A percentile compares a stretch with the other conserved stretches of the same genome.
Evolutionary conservation across 1,140 invertebrate species (phyloP).

Genomic region (Marisa cornuarietis): DNA sequence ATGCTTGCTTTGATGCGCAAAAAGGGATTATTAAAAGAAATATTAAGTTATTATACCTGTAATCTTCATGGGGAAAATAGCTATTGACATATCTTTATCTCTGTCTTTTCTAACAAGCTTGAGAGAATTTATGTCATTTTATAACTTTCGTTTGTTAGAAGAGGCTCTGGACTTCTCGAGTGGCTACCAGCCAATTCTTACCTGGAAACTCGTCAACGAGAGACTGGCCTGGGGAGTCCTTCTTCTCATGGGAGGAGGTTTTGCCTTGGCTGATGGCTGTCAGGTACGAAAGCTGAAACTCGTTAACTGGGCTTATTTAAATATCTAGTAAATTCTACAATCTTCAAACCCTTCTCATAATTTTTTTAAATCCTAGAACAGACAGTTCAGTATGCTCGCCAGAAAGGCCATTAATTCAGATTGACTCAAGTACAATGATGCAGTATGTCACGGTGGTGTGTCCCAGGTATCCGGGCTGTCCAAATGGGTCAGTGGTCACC

Average conservation of each 20-base stretch:
- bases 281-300: conserved; percentile 38
- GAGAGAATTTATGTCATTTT: too few species aligned
- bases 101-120: too few species aligned
- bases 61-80: too few species aligned
- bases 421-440: neutral
- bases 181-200: conserved; percentile 47
- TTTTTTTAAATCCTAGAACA: neutral
- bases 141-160: neutral
- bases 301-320: neutral
- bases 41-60: too few species aligned
- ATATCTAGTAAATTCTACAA: neutral
- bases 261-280: conserved; percentile 78
- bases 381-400: neutral
- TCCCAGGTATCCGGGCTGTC: conserved; percentile 50
- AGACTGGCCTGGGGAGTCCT: conserved; percentile 69
- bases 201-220: conserved; percentile 64
- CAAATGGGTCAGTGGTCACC: conserved; percentile 48
- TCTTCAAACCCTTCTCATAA: neutral
- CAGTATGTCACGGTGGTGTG: too few species aligned
- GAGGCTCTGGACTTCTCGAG: neutral
- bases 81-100: too few species aligned
- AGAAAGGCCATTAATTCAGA: neutral
- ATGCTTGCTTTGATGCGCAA: too few species aligned
- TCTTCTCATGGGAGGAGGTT: conserved; percentile 79
- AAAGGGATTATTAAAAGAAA: too few species aligned